These are phyloP conservation scores for Trichomalopsis sarcophagae DNA, from an alignment of 1,140 invertebrate genomes.

Conservation along the genomic window DNA sequence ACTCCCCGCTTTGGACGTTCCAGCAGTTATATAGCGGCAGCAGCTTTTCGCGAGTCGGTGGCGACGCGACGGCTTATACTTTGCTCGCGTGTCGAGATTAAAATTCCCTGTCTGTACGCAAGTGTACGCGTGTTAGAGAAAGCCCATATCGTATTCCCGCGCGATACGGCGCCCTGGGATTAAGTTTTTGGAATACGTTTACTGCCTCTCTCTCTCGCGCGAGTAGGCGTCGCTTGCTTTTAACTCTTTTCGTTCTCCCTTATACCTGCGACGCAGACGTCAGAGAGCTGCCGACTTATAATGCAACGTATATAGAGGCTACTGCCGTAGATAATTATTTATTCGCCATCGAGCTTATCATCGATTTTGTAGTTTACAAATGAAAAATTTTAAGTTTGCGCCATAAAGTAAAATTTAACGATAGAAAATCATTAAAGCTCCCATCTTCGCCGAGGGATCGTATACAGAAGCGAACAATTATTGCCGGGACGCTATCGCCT, in stretches of 20 bases:
- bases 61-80: conserved; percentile 1
- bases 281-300: too few relatives aligned
- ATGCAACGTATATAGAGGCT: too few relatives aligned
- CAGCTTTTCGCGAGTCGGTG: background rate
- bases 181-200: conserved; percentile 35
- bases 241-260: background rate
- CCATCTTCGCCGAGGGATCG: background rate
- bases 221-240: background rate
- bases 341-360: too few relatives aligned
- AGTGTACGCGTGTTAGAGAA: conserved; percentile 23
- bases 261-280: background rate
- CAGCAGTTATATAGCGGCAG: too few relatives aligned
- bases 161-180: conserved; percentile 29
- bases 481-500: background rate
- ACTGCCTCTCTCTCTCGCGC: background rate
- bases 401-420: too few relatives aligned
- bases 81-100: conserved; percentile 39
- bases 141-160: conserved; percentile 23
- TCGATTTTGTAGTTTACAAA: too few relatives aligned
- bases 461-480: background rate
- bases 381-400: too few relatives aligned
- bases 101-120: conserved; percentile 37
- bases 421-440: background rate
- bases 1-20: too few relatives aligned
- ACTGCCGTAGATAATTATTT: too few relatives aligned